phyloP scores from a whole-genome alignment of 1,140 invertebrate genomes.

The Trichonephila inaurata region DNA sequence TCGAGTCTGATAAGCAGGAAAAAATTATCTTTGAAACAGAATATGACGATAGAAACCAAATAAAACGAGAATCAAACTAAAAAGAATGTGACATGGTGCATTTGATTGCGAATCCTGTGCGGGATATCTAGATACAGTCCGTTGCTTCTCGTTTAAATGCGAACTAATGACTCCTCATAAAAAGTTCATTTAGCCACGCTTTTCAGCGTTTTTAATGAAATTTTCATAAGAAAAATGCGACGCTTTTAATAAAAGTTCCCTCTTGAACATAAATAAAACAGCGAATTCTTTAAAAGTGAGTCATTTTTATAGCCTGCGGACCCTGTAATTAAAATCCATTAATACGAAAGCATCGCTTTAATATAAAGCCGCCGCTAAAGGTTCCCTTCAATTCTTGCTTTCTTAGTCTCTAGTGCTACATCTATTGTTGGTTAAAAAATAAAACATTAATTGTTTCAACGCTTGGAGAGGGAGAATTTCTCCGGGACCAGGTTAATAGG shows the following conservation, averaged over 20 bases:
- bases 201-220: slow-evolving; percentile 75
- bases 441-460: slow-evolving; percentile 66
- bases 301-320: slow-evolving; percentile 68
- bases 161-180: slow-evolving; percentile 59
- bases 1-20: too few species aligned
- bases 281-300: slow-evolving; percentile 67
- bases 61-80: background rate
- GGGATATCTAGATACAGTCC: background rate
- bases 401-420: background rate
- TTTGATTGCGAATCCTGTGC: background rate
- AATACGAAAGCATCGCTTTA: slow-evolving; percentile 70
- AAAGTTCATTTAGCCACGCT: slow-evolving; percentile 65
- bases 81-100: background rate
- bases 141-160: slow-evolving; percentile 28
- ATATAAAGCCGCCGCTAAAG: slow-evolving; percentile 55
- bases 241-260: slow-evolving; percentile 72
- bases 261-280: slow-evolving; percentile 67
- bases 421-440: slow-evolving; percentile 55
- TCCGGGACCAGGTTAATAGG: slow-evolving; percentile 5
- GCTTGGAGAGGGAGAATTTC: background rate
- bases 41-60: background rate
- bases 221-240: slow-evolving; percentile 66
- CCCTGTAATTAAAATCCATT: slow-evolving; percentile 75
- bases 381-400: slow-evolving; percentile 30
- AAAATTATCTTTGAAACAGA: too few species aligned